A percentile compares a stretch with the other conserved stretches of the same genome.
Evolutionary conservation across 1,140 invertebrate genomes (phyloP).

Genomic region (Temnothorax longispinosus): DNA sequence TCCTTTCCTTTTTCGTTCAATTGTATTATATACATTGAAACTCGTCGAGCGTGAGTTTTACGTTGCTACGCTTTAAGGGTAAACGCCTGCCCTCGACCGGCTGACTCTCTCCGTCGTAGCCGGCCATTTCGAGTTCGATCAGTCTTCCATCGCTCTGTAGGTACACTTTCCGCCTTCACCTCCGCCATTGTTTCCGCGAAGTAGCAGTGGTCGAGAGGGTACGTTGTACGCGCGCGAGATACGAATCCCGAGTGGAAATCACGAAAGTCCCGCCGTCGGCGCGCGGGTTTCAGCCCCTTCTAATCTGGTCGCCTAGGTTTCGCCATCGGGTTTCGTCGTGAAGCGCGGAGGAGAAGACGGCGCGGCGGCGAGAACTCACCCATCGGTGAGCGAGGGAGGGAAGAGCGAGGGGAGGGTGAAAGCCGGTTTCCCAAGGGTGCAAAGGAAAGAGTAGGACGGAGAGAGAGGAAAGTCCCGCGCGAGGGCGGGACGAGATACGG

Average conservation of each 20-base stretch:
- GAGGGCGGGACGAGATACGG: constrained; percentile 66
- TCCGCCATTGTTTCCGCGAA: constrained; percentile 73
- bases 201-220: constrained; percentile 51
- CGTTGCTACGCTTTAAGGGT: neutral
- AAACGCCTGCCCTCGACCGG: constrained; percentile 20
- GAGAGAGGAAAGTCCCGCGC: constrained; percentile 54
- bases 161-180: constrained; percentile 71
- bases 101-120: neutral
- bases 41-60: constrained; percentile 41
- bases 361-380: constrained; percentile 60
- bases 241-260: constrained; percentile 75
- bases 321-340: constrained; percentile 80
- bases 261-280: constrained; percentile 71
- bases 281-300: constrained; percentile 79
- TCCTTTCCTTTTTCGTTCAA: constrained; percentile 27
- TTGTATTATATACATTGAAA: constrained; percentile 42
- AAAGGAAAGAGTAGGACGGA: constrained; percentile 61
- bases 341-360: constrained; percentile 60
- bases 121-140: constrained; percentile 56
- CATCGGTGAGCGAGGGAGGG: constrained; percentile 57
- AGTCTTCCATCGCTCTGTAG: constrained; percentile 46
- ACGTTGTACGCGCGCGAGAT: constrained; percentile 67
- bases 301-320: constrained; percentile 86
- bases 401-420: constrained; percentile 28
- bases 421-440: constrained; percentile 64